phyloP scores from a whole-genome alignment of 2,797 vertebrate genomes.

The Aphelocoma californica region DNA sequence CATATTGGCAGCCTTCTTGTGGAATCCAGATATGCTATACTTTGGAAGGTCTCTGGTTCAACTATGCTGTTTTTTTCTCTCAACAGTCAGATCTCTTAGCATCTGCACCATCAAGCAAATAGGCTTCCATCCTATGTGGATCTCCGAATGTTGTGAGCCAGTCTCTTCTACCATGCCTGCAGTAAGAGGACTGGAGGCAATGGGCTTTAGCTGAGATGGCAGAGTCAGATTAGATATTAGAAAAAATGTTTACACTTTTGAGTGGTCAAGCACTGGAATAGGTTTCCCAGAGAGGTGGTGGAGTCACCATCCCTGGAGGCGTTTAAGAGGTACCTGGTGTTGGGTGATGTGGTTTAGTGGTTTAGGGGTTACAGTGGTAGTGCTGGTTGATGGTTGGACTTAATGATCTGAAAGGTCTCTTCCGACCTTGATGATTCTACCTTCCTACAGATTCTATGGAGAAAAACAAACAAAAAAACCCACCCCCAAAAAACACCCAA shows the following conservation, averaged over 20 bases:
- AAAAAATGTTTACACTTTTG: neutral
- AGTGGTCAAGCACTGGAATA: neutral
- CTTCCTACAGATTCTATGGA: neutral
- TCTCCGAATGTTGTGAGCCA: neutral
- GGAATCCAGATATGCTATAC: neutral
- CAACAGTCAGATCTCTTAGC: neutral
- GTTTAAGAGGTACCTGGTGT: neutral
- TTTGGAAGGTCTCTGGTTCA: neutral
- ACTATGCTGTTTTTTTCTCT: neutral
- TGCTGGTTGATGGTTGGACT: neutral
- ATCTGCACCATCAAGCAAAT: neutral
- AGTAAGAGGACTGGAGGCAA: neutral
- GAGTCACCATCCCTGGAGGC: neutral
- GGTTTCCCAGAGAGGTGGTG: neutral
- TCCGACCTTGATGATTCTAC: neutral
- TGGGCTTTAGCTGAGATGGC: neutral
- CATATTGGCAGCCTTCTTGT: neutral
- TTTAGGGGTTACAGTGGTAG: neutral
- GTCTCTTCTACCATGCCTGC: neutral
- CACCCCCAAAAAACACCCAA: neutral
- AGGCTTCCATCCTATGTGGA: neutral
- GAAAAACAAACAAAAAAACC: neutral
- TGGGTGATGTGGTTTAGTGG: neutral
- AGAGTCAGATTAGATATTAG: neutral
- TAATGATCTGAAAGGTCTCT: neutral